These are phyloP conservation scores for Salvator merianae DNA, from an alignment of 2,113 vertebrate genomes.

Conservation along the genomic window DNA sequence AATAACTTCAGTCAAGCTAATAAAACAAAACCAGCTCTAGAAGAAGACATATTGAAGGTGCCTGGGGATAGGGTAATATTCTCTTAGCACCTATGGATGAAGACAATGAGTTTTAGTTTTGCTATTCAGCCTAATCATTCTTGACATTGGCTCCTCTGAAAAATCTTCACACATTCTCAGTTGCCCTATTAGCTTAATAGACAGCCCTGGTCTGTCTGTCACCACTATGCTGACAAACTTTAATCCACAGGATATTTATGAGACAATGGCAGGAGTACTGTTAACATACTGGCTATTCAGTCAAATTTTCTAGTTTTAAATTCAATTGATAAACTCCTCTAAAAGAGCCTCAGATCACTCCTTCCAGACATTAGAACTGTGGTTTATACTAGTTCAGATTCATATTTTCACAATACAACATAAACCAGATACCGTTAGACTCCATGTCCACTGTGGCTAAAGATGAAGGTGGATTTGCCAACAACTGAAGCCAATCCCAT, in stretches of 20 bases:
- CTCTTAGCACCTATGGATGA: background rate
- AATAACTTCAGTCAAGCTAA: constrained; percentile 1
- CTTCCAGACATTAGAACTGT: background rate
- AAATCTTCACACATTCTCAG: background rate
- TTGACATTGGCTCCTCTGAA: background rate
- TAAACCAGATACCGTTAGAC: background rate
- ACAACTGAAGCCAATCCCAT: too few relatives aligned
- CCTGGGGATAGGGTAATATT: background rate
- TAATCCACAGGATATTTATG: background rate
- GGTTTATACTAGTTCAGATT: background rate
- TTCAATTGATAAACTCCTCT: background rate
- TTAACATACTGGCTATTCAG: background rate
- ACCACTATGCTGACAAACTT: background rate
- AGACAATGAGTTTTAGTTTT: background rate
- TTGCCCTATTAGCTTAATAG: background rate
- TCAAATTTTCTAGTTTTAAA: background rate
- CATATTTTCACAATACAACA: too few relatives aligned
- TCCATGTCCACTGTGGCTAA: too few relatives aligned
- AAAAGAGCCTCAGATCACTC: background rate
- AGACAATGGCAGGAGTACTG: background rate
- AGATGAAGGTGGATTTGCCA: background rate
- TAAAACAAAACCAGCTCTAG: background rate
- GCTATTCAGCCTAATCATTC: background rate
- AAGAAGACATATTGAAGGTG: background rate
- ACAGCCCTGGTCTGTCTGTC: background rate